Base-by-base conservation (phyloP, 2,888 invertebrate species). In the Atethmia centrago region DNA sequence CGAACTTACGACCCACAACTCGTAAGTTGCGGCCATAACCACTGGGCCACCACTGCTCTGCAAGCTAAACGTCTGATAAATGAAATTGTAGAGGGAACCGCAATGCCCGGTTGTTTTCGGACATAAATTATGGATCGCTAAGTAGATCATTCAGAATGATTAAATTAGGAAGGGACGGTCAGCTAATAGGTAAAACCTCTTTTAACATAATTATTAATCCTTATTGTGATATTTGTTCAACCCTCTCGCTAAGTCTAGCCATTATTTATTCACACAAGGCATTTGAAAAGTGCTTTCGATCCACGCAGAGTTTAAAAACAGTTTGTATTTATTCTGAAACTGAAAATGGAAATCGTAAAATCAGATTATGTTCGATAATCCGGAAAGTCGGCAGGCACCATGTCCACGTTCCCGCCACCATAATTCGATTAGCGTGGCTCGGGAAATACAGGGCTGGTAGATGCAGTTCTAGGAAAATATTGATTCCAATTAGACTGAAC, bases 351-450 rank as follows among this genome's bases (percentile, higher is more conserved):
- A 56, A 74, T 64, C 70, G 59, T 74, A 53, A 74, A 80, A 74
- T 74, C 63, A 51, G 79, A 74, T 83, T 74, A 74, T 56, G 40
- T 45, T 42, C 66, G 55, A 72, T 82, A 69, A 82, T 77, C 79
- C 63, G 49, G 45, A 47, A 78, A 68, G 64, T 70, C 53, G 61
- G 58, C 53, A 56, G 78, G 62, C 74, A 45, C 14, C 40, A 21
- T 40, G 14, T 14, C 14, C 14, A 7, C 16, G 21, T 49, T 21
- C 49, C 49, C 10, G 12, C 28, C n/a, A 5, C 21, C 40, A 19
- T 82, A 80, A 82, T 68, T 67, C 71, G 63, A 59, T 82, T 67
- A 77, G 62, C 16, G 65, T 36, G 45, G 25, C 31, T 14, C n/a
- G 12, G 21, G 21, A 42, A 19, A 14, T 19, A 58, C 55, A 80